Conservation (phyloP, 2,113 vertebrate genomes). For the Xiphophorus maculatus region DNA sequence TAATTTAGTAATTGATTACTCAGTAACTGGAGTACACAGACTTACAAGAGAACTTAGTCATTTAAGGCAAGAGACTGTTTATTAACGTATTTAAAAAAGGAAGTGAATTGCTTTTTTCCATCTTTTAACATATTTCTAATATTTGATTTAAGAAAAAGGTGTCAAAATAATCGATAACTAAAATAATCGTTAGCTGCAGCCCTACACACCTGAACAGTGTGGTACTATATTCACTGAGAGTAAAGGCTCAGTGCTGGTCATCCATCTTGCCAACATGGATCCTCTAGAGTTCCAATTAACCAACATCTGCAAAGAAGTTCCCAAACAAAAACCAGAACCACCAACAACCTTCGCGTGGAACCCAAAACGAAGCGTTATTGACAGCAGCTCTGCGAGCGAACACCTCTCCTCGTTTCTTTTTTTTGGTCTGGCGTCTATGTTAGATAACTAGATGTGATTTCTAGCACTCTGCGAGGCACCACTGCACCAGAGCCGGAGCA, state of each 20-base stretch:
- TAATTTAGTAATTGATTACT: too few relatives aligned
- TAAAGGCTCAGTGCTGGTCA: slow-evolving; percentile 49
- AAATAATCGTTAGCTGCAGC: too few relatives aligned
- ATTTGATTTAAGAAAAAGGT: too few relatives aligned
- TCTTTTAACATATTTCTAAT: too few relatives aligned
- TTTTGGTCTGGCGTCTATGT: slow-evolving; percentile 49
- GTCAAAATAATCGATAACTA: too few relatives aligned
- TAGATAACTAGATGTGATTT: slow-evolving; percentile 72
- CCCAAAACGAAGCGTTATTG: slow-evolving; percentile 21
- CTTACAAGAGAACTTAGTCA: too few relatives aligned
- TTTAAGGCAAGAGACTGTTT: too few relatives aligned
- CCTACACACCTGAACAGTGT: too few relatives aligned
- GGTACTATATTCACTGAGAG: slow-evolving; percentile 38
- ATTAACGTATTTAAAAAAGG: too few relatives aligned
- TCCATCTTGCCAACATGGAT: slow-evolving; percentile 63
- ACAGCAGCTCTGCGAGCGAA: slow-evolving; percentile 30
- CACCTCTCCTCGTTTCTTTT: slow-evolving; percentile 45
- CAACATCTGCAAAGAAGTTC: slow-evolving; percentile 38
- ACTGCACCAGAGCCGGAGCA: slow-evolving; percentile 70
- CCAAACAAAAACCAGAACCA: slow-evolving; percentile 19
- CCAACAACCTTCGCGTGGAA: slow-evolving; percentile 28
- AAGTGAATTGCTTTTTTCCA: too few relatives aligned
- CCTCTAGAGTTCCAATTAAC: slow-evolving; percentile 72
- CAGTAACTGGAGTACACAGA: too few relatives aligned
- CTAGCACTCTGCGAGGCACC: slow-evolving; percentile 67